Evolutionary conservation across 2,113 vertebrate species (phyloP).

Genomic region (Opisthocomus hoazin): DNA sequence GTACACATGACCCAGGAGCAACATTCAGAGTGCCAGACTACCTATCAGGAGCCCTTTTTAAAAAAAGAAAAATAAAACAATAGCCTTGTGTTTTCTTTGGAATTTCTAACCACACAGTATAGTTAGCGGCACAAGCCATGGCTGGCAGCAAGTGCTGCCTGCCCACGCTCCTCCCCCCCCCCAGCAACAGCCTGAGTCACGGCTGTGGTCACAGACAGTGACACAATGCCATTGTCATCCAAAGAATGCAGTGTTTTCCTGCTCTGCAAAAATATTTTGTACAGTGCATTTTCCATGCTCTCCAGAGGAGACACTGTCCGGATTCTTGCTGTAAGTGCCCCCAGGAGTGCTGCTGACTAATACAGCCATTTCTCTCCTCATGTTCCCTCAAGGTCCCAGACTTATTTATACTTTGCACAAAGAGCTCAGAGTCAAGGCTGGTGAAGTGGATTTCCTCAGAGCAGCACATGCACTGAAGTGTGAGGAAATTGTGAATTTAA

Average conservation of each 20-base stretch:
- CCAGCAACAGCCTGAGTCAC: conserved; percentile 42
- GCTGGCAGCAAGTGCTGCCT: not conserved
- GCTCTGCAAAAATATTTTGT: conserved; percentile 38
- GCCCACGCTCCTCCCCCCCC: not conserved
- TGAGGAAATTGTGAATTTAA: not conserved
- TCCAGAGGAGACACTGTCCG: not conserved
- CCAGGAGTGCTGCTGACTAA: conserved; percentile 22
- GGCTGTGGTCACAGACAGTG: conserved; percentile 52
- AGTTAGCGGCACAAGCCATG: not conserved
- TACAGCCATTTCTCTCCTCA: not conserved
- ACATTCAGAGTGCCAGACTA: not conserved
- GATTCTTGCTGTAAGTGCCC: not conserved
- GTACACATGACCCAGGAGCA: not conserved
- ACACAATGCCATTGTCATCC: conserved; percentile 51
- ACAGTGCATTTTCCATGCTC: not conserved
- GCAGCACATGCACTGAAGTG: not conserved
- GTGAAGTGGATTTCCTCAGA: not conserved
- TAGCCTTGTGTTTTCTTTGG: not conserved
- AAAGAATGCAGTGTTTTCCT: conserved; percentile 58
- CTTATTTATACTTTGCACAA: not conserved
- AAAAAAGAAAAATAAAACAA: not conserved
- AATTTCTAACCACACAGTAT: not conserved
- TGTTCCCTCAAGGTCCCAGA: not conserved
- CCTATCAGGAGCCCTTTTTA: not conserved
- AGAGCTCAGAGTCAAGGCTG: not conserved